These are phyloP conservation scores for Pampusana beccarii DNA, from an alignment of 2,113 vertebrate genomes.

Conservation along the genomic window DNA sequence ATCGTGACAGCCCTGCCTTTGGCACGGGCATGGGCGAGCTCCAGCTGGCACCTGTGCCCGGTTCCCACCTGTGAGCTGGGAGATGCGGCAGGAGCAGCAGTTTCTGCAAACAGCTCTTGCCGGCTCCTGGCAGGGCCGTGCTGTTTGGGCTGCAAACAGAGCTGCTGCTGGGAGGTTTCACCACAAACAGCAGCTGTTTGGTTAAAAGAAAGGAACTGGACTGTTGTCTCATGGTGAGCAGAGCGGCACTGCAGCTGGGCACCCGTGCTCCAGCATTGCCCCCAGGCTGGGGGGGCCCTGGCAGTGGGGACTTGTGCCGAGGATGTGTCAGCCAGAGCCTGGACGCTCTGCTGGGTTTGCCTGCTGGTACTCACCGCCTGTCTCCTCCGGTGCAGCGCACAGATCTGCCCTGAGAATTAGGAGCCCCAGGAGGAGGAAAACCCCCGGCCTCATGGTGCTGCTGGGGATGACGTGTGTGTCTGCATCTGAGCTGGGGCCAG, in stretches of 20 bases:
- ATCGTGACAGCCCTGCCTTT: not conserved
- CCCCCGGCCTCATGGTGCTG: not conserved
- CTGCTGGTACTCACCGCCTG: not conserved
- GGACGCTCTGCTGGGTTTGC: fast-evolving
- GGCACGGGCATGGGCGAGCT: not conserved
- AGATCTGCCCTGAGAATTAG: not conserved
- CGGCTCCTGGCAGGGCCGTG: fast-evolving
- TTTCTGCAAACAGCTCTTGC: not conserved
- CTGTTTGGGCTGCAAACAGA: slow-evolving; percentile 60
- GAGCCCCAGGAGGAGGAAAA: not conserved
- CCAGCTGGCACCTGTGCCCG: not conserved
- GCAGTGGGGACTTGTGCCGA: not conserved
- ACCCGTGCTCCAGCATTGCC: fast-evolving
- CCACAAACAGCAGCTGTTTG: slow-evolving; percentile 53
- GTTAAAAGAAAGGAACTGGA: not conserved
- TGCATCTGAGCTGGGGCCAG: not conserved
- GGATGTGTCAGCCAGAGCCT: fast-evolving
- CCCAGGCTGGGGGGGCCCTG: fast-evolving
- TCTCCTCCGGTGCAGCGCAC: fast-evolving
- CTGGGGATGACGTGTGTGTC: fast-evolving
- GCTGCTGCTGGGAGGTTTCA: not conserved
- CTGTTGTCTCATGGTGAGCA: not conserved
- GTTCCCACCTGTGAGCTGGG: not conserved
- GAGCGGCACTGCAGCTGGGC: not conserved
- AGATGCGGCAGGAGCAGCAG: not conserved